Evolutionary conservation across 2,797 vertebrate species (phyloP), one percentile per base, ranked within the genome.

Genomic region (Enteromius anoplus): DNA sequence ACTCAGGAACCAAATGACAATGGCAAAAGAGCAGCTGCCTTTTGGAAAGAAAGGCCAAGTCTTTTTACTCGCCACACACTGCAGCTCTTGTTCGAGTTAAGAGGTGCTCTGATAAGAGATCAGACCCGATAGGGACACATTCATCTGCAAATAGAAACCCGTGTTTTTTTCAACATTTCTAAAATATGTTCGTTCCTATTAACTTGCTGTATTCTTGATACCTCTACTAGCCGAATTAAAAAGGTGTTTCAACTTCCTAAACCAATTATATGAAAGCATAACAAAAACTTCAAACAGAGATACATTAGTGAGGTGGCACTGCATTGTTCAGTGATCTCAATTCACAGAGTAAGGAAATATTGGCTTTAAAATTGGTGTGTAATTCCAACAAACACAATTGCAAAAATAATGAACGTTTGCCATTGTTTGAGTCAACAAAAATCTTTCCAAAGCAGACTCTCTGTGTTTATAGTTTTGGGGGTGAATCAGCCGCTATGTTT

Each of bases 71-170:
- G 53, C 71, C 62, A 72, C 71, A 76, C 83, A 77, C 75, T 64
- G 76, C 53, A 85, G 82, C 79, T 83, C 87, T 82, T 87, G 85
- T 88, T 81, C 70, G 79, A 88, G 86, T 77, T 86, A 71, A 72
- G 83, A 80, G 80, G 78, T 53, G 23, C 78, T 84, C 78, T 65
- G 65, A 81, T 86, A 86, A 84, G 82, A 84, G 76, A 77, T 71
- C 26, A 45, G 55, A 47, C 8, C 47, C 1, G 49, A 82, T 82
- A 66, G 17, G 29, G 19, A 32, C 17, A 1, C 72, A 78, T 77
- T 80, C 47, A 53, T 66, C 42, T 69, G 53, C 34, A 80, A 68
- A 83, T 66, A 72, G 40, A 87, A 84, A 78, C 37, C 40, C 49
- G 37, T 37, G 10, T 62, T 53, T 26, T 65, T 42, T 60, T 66